Evolutionary conservation across 2,888 invertebrate genomes (phyloP).

Genomic region (Ctena decussata): DNA sequence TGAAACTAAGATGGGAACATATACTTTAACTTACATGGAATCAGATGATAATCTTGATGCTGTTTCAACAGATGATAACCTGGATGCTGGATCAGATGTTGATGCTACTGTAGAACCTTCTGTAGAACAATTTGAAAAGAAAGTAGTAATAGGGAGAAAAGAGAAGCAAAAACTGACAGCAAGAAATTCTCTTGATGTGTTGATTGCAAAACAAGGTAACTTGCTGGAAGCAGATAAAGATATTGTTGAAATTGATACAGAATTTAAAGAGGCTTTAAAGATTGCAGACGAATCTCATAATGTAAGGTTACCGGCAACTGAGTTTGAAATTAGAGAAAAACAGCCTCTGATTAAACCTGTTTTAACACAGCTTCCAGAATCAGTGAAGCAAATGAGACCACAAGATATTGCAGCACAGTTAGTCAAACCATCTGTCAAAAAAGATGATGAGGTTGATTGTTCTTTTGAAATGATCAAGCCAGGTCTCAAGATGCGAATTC

Average conservation of each 20-base stretch:
- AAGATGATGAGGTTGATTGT: too few species aligned
- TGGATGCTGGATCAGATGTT: constrained; percentile 22
- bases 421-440: too few species aligned
- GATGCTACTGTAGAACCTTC: neutral
- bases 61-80: constrained; percentile 43
- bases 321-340: too few species aligned
- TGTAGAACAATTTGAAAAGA: constrained; percentile 9
- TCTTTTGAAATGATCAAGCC: too few species aligned
- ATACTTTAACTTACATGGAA: constrained; percentile 47
- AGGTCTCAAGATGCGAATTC: too few species aligned
- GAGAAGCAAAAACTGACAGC: constrained; percentile 39
- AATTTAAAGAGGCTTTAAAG: constrained; percentile 25
- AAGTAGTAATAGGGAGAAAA: neutral
- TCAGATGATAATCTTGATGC: constrained; percentile 49
- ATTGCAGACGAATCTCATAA: neutral
- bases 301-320: too few species aligned
- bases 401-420: too few species aligned
- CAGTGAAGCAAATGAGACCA: too few species aligned
- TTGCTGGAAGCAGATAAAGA: constrained; percentile 31
- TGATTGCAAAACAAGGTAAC: constrained; percentile 51
- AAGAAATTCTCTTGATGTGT: constrained; percentile 46
- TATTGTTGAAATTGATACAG: constrained; percentile 41
- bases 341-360: too few species aligned
- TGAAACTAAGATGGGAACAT: constrained; percentile 35
- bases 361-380: too few species aligned